phyloP scores from a whole-genome alignment of 2,797 vertebrate species.

The Cygnus olor region DNA sequence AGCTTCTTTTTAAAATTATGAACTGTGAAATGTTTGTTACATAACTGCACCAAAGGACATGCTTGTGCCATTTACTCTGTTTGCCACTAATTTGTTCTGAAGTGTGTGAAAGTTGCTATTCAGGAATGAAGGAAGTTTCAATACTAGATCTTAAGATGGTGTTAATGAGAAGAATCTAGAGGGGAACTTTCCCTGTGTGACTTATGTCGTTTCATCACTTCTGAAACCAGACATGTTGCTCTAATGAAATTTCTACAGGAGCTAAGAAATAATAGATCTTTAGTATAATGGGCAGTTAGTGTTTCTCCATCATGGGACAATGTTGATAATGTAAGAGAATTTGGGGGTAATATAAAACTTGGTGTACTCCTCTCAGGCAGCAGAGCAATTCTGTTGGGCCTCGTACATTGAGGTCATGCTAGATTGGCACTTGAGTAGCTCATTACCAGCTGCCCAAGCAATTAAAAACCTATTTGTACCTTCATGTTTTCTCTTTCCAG shows the following conservation, averaged over 20 bases:
- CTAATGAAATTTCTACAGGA: neutral
- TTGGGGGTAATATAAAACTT: neutral
- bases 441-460: neutral
- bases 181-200: neutral
- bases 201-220: neutral
- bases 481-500: neutral
- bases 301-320: neutral
- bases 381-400: neutral
- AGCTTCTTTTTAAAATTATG: constrained; percentile 28
- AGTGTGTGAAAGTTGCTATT: neutral
- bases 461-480: neutral
- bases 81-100: neutral
- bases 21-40: constrained; percentile 40
- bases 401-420: rapidly evolving
- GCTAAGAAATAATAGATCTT: neutral
- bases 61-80: neutral
- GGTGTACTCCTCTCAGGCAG: neutral
- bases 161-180: rapidly evolving
- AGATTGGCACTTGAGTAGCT: neutral
- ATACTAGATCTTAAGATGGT: neutral
- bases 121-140: neutral
- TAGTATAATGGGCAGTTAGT: neutral
- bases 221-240: neutral
- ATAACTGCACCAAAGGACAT: constrained; percentile 18
- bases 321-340: neutral